Base-by-base conservation (phyloP, 2,797 vertebrate species). In the Melanotaenia trifasciata region DNA sequence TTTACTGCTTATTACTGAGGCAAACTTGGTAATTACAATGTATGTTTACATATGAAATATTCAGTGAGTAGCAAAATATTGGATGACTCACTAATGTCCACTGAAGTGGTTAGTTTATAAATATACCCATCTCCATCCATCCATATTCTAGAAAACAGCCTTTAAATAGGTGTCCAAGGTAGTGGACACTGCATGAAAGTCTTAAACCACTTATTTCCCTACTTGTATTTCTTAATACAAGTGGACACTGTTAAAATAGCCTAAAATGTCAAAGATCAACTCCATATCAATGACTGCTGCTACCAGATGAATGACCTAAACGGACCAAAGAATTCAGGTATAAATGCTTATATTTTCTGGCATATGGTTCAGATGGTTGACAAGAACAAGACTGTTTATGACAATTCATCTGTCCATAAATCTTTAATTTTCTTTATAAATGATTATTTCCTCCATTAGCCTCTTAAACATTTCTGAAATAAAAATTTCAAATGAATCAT, bases 371-470 rank as follows among this genome's bases (percentile, higher is more conserved):
- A 18, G 14, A 40, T 43, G 16, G 45, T 47, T 47, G 6, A 20
- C 43, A 32, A 4, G 54, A 70, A 28, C 62, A 43, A 0, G 16
- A 67, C 22, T 47, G 51, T 47, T 53, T 35, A 13, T 38, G 30
- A 26, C 16, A 24, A 32, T 57, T 65, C 64, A 71, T 78, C 43
- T 38, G 30, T 87, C 59, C 56, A 84, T 86, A 87, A 80, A 85
- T 84, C 79, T 93, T 92, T 90, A 89, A 89, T 89, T 84, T 83
- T 24, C 62, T 70, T 79, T 76, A 83, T 88, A 86, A 77, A 86
- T 84, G 83, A 85, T 87, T 40, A 82, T 86, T 76, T 77, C 70
- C 79, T 80, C 81, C 72, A 85, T 81, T 81, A 73, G 74, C 83
- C 72, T 87, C 70, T 75, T 72, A 83, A 87, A 77, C 58, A 35